Percentiles rank a stretch among this genome's conserved stretches.
phyloP scores from a whole-genome alignment of 2,888 invertebrate species.

The Lumbricus terrestris region DNA sequence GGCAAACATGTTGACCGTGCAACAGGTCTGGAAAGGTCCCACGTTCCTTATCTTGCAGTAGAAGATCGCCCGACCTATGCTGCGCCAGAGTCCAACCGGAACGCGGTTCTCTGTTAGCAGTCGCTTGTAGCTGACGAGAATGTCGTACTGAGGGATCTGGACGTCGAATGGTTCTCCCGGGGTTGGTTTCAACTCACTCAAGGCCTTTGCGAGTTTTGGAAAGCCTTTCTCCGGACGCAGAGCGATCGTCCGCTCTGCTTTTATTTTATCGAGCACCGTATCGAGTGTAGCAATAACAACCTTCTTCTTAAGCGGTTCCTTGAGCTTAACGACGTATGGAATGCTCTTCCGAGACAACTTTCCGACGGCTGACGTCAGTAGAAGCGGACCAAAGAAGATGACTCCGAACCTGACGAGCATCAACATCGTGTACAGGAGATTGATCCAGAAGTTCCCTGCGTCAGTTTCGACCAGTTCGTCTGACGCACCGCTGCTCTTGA shows the following conservation, averaged over 20 bases:
- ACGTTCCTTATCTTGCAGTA: constrained; percentile 51
- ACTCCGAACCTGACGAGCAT: constrained; percentile 47
- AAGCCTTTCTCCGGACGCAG: neutral
- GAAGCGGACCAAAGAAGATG: constrained; percentile 51
- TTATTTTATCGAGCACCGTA: neutral
- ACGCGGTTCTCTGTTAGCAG: constrained; percentile 40
- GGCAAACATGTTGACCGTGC: constrained; percentile 33
- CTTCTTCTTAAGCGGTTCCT: constrained; percentile 37
- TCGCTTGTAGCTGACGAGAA: constrained; percentile 37
- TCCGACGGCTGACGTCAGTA: constrained; percentile 50
- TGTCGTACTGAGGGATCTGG: constrained; percentile 35
- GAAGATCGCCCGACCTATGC: constrained; percentile 36
- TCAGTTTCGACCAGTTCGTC: constrained; percentile 45
- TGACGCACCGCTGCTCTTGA: constrained; percentile 40
- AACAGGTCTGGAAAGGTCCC: constrained; percentile 52
- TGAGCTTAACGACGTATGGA: constrained; percentile 47
- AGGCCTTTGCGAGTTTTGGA: neutral
- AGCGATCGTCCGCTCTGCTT: neutral
- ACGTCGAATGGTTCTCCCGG: constrained; percentile 25
- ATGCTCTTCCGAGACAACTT: constrained; percentile 30
- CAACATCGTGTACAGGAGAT: constrained; percentile 50
- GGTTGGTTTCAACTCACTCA: neutral
- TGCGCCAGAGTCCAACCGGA: constrained; percentile 37
- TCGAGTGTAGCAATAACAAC: constrained; percentile 22
- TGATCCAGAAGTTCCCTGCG: constrained; percentile 50